Conservation (phyloP, 2,797 vertebrate genomes). For the Macrochelys suwanniensis region DNA sequence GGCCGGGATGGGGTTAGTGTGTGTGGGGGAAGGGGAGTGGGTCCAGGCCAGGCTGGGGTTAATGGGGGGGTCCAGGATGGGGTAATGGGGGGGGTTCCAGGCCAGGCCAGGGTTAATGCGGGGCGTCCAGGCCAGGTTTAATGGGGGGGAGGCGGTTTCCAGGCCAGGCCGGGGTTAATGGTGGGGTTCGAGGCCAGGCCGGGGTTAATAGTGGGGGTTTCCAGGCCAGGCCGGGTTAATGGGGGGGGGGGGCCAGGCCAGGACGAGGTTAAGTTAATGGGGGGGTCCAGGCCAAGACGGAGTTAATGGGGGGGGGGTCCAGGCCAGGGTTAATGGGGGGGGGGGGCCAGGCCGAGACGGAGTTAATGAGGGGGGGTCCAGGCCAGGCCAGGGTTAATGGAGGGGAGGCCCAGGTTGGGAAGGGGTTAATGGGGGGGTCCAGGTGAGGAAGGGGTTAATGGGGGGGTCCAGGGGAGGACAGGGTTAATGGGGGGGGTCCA, state of each 20-base stretch:
- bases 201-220: no score
- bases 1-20: no score
- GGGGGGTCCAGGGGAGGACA: not conserved
- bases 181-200: not conserved
- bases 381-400: not conserved
- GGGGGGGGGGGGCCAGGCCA: no score
- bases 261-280: no score
- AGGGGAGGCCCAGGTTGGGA: no score
- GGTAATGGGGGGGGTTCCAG: no score
- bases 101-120: no score
- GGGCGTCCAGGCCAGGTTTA: not conserved
- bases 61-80: no score
- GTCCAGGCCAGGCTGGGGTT: no score
- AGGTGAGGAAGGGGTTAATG: not conserved
- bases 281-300: not conserved
- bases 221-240: no score
- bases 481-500: not conserved
- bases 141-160: no score
- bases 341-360: not conserved
- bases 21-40: no score
- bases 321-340: constrained; percentile 58
- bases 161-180: constrained; percentile 50
- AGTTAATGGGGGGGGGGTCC: not conserved
- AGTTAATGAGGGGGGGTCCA: not conserved
- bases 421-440: not conserved